Evolutionary conservation across 1,140 invertebrate genomes (phyloP).

Genomic region (Dufourea novaeangliae): DNA sequence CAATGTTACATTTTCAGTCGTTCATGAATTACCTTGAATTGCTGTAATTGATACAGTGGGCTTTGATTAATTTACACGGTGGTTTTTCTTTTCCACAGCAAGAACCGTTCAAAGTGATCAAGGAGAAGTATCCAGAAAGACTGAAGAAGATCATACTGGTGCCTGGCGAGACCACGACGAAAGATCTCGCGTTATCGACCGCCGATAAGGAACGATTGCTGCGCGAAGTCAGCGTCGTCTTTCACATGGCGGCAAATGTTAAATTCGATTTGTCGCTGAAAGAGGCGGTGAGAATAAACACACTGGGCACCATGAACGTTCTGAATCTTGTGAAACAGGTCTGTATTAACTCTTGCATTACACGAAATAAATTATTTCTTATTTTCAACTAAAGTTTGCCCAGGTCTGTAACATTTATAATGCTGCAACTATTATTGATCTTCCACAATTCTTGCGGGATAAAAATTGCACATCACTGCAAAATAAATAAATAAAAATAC

Average conservation of each 20-base stretch:
- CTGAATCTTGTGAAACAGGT: conserved; percentile 80
- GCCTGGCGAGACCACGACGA: conserved; percentile 76
- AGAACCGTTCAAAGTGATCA: conserved; percentile 81
- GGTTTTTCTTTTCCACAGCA: conserved; percentile 67
- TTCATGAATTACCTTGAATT: no score
- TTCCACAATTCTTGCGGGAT: no score
- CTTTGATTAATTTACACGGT: no score
- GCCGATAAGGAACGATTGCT: conserved; percentile 82
- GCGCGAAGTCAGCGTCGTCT: conserved; percentile 88
- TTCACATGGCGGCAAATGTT: conserved; percentile 96
- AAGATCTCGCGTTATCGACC: conserved; percentile 83
- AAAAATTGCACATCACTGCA: no score
- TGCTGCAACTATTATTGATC: no score
- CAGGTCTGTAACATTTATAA: no score
- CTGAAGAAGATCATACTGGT: conserved; percentile 79
- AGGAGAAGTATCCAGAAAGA: conserved; percentile 74
- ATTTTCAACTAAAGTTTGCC: no score
- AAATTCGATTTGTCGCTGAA: conserved; percentile 82
- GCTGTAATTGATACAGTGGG: no score
- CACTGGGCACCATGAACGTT: conserved; percentile 78
- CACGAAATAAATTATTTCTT: no score
- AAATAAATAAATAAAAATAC: no score
- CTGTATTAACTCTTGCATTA: no score
- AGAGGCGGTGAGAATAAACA: conserved; percentile 81
- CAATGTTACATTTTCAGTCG: no score